These are phyloP conservation scores for Spisula solida DNA, from an alignment of 2,888 invertebrate genomes.

Conservation along the genomic window DNA sequence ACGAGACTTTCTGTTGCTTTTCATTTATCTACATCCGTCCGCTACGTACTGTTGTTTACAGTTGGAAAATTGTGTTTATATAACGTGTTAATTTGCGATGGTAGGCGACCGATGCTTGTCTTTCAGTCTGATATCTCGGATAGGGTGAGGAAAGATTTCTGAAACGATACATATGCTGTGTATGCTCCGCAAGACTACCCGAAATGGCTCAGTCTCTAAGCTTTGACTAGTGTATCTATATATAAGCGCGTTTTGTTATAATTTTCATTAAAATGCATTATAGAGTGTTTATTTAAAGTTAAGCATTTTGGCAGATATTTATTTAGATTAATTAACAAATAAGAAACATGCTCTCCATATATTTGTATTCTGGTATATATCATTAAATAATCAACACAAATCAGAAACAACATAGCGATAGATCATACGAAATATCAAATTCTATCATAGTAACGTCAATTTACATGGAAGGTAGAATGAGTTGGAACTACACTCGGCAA, in stretches of 20 bases:
- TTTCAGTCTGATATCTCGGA: constrained; percentile 63
- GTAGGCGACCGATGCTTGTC: constrained; percentile 48
- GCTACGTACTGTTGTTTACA: constrained; percentile 76
- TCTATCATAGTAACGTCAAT: no score
- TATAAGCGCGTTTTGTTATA: not conserved
- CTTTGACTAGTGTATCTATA: not conserved
- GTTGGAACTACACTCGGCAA: no score
- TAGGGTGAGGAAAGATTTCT: constrained; percentile 57
- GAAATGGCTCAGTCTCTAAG: not conserved
- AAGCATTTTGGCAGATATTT: not conserved
- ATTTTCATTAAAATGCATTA: constrained; percentile 18
- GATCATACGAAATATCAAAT: no score
- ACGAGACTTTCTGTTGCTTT: constrained; percentile 54
- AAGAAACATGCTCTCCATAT: not conserved
- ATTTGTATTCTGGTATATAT: no score
- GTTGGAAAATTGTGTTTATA: constrained; percentile 76
- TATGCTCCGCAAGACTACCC: not conserved
- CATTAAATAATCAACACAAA: no score
- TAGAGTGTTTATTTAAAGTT: not conserved
- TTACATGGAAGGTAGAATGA: no score
- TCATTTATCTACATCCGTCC: constrained; percentile 68
- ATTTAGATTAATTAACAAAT: constrained; percentile 13
- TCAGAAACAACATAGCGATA: no score
- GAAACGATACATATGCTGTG: constrained; percentile 61
- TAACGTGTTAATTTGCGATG: constrained; percentile 79